phyloP scores from a whole-genome alignment of 2,888 invertebrate species.

The Drosophila prolongata region DNA sequence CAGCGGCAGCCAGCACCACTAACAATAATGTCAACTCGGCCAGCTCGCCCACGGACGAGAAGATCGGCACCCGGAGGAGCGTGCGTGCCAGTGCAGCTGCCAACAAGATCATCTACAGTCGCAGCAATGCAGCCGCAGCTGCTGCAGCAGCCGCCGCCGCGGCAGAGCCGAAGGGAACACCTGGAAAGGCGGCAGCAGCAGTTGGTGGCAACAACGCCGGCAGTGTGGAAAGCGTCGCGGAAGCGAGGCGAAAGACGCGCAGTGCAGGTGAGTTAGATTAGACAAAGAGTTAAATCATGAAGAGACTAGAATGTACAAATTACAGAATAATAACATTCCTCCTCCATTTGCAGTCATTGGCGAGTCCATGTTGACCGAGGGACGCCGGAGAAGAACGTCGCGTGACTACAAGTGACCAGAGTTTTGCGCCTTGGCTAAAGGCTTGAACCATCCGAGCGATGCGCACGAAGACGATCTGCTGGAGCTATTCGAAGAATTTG shows the following conservation, averaged over 20 bases:
- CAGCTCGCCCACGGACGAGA: conserved; percentile 82
- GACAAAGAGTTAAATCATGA: too few relatives aligned
- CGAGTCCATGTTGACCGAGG: conserved; percentile 82
- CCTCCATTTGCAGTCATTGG: conserved; percentile 74
- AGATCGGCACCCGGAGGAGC: conserved; percentile 86
- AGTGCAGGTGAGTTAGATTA: conserved; percentile 87
- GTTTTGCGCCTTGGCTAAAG: conserved; percentile 85
- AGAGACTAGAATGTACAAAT: too few relatives aligned
- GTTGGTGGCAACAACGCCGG: conserved; percentile 52
- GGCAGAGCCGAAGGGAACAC: conserved; percentile 59
- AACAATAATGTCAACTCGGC: conserved; percentile 51
- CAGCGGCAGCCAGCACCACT: conserved; percentile 53
- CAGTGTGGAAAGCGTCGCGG: conserved; percentile 74
- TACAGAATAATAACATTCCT: background rate
- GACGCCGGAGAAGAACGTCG: conserved; percentile 87
- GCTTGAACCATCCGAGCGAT: conserved; percentile 67
- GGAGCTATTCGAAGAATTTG: conserved; percentile 60
- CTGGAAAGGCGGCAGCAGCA: conserved; percentile 32
- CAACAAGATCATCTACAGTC: conserved; percentile 84
- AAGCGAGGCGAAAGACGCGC: conserved; percentile 87
- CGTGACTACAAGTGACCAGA: conserved; percentile 91
- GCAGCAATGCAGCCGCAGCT: conserved; percentile 71
- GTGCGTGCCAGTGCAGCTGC: conserved; percentile 85
- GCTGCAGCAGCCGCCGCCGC: conserved; percentile 70
- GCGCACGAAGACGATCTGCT: conserved; percentile 69